Conservation (phyloP, 1,140 invertebrate species). For the Araneus ventricosus region DNA sequence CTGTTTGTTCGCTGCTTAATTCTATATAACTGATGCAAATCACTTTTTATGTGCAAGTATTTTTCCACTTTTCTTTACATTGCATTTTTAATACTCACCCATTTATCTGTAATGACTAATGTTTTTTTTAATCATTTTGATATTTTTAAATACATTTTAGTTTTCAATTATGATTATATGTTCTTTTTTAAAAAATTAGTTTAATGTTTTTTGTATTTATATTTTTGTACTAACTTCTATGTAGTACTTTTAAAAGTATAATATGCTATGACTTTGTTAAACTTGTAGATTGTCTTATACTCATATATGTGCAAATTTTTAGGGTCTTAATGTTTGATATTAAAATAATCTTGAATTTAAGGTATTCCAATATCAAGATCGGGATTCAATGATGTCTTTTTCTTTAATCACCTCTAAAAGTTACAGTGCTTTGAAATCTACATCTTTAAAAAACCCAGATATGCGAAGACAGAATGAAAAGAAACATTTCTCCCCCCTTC, state of each 20-base stretch:
- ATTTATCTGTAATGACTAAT: background rate
- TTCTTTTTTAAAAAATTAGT: background rate
- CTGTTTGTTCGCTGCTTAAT: slow-evolving; percentile 1
- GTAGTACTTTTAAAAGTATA: background rate
- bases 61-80: background rate
- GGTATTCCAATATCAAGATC: no score
- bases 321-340: no score
- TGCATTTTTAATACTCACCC: background rate
- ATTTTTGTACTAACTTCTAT: background rate
- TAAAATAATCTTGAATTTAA: no score
- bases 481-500: no score
- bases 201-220: background rate
- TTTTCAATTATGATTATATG: background rate
- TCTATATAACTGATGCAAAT: background rate
- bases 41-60: background rate
- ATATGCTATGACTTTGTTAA: slow-evolving; percentile 3
- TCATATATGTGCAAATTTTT: no score
- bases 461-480: no score
- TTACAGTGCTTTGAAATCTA: no score
- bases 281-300: background rate
- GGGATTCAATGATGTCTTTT: no score
- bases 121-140: background rate
- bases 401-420: no score
- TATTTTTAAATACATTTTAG: background rate
- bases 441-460: no score